Base-by-base conservation (phyloP, 64 coral and sea anemone genomes). In the Pachyseris speciosa region DNA sequence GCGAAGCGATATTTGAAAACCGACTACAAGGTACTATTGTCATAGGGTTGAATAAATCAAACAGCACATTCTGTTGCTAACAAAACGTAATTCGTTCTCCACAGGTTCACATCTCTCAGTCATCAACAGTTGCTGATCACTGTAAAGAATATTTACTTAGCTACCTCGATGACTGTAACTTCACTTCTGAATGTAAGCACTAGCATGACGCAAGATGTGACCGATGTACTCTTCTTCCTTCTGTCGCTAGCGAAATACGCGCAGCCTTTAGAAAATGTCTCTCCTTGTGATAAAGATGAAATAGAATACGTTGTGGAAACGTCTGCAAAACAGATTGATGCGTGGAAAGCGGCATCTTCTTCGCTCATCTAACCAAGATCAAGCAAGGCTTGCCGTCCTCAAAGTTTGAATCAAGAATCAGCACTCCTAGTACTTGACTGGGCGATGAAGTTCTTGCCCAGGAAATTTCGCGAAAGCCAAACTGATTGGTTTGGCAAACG, bases 371-470 rank as follows among this genome's bases (percentile, higher is more conserved):
- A 89, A 65, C 60, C 84, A 86, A 33, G 84, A 86, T 71, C 11
- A 44, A 20, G 64, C 66, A 70, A 86, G 65, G 36, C 37, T 87
- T 25, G 84, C 73, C 22, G 37, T 69, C 16, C 40, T 90, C 48
- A 36, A 78, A 66, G 15, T 20, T 30, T 89, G 22, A 28, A 89
- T 29, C 22, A 89, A 29, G 17, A 39, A 26, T 89, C 87, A 26
- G 25, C 32, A 12, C 33, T 76, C 33, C 22, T 89, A 13, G 37
- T 66, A 44, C 72, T 67, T 31, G 87, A 89, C 53, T 89, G 87
- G 87, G 73, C 72, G 9, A 89, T 89, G 86, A 89, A 87, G 47
- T 87, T 72, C 28, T n/a, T 87, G 22, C 84, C 86, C 8, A 73
- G 47, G 22, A 87, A 87, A 47, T 87, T 53, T 53, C 43, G 84